These are phyloP conservation scores for Rhagonycha lutea DNA, from an alignment of 2,888 invertebrate species.

Conservation along the genomic window DNA sequence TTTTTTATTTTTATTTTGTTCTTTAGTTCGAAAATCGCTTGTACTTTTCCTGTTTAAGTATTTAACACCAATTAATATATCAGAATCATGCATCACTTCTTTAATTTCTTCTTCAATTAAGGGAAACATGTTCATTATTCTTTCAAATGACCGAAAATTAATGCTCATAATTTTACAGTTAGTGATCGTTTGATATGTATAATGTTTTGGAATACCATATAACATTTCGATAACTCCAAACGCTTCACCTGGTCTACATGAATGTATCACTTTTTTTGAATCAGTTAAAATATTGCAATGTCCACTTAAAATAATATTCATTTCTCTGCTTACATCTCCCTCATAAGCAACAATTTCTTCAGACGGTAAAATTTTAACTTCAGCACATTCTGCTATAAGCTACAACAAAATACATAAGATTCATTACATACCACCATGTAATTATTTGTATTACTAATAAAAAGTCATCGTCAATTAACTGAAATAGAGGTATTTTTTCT, in stretches of 20 bases:
- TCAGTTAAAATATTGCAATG: conserved; percentile 55
- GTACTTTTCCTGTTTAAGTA: background rate
- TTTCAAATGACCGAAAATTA: conserved; percentile 57
- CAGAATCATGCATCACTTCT: conserved; percentile 45
- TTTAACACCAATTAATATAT: background rate
- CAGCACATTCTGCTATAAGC: conserved; percentile 55
- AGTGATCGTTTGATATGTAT: conserved; percentile 58
- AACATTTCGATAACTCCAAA: conserved; percentile 59
- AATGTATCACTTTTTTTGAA: conserved; percentile 47
- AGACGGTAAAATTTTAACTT: conserved; percentile 56
- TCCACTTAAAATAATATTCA: conserved; percentile 59
- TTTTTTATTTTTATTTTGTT: background rate
- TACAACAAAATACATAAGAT: conserved; percentile 49
- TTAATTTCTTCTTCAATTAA: conserved; percentile 56
- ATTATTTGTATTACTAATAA: conserved; percentile 11
- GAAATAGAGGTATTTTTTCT: conserved; percentile 6
- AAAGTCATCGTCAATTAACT: conserved; percentile 19
- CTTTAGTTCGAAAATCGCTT: background rate
- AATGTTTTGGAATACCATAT: conserved; percentile 58
- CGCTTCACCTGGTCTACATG: conserved; percentile 53
- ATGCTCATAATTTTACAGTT: conserved; percentile 59
- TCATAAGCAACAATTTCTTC: conserved; percentile 58
- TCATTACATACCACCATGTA: background rate
- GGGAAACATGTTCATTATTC: conserved; percentile 59
- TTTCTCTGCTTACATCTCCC: conserved; percentile 57